Conservation (phyloP, 2,888 invertebrate species). For the Monochamus alternatus region DNA sequence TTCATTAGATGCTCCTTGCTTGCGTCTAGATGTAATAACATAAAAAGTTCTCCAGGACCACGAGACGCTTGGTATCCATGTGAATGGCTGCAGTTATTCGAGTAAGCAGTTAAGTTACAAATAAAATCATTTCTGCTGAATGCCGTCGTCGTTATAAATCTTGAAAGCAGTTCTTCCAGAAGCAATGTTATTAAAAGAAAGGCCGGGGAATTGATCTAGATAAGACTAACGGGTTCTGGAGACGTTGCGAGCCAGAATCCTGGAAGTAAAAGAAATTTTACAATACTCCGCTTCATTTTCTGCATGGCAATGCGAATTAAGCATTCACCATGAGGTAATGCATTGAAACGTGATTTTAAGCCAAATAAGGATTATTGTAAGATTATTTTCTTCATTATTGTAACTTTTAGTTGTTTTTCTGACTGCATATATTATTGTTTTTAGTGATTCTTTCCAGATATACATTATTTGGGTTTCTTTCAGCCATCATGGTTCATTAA, state of each 20-base stretch:
- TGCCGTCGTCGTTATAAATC: neutral
- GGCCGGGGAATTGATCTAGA: neutral
- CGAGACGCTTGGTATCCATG: neutral
- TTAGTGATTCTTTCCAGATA: too few relatives aligned
- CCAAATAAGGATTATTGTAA: too few relatives aligned
- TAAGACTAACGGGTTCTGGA: neutral
- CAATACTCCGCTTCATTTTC: too few relatives aligned
- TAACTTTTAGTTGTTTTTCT: too few relatives aligned
- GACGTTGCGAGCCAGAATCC: neutral
- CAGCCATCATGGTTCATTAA: too few relatives aligned
- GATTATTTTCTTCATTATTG: too few relatives aligned
- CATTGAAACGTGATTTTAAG: too few relatives aligned
- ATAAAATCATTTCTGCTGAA: neutral
- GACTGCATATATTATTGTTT: too few relatives aligned
- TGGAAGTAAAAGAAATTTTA: too few relatives aligned
- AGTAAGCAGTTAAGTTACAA: neutral
- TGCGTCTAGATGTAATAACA: neutral
- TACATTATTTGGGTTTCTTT: too few relatives aligned
- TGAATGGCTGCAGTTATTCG: neutral
- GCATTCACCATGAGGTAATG: too few relatives aligned
- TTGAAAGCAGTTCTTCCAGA: neutral
- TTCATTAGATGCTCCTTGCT: neutral
- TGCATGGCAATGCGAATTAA: too few relatives aligned
- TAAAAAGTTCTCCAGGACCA: neutral
- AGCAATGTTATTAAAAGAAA: neutral